Base-by-base conservation (phyloP, 2,888 invertebrate species). In the Rhagonycha lutea region DNA sequence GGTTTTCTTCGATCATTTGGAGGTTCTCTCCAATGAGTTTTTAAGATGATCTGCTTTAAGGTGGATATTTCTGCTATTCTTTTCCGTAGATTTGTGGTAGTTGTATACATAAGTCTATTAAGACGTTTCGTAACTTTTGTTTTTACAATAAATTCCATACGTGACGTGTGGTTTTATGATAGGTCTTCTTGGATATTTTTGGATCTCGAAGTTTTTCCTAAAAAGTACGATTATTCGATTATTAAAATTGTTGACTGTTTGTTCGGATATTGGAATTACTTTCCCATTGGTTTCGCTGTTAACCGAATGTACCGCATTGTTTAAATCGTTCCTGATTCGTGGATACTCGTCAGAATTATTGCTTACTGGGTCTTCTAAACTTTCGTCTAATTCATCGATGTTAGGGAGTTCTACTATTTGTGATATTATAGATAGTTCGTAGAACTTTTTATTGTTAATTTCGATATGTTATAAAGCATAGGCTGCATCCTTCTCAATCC, bases 61-160 rank as follows among this genome's bases (percentile, higher is more conserved):
- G n/a, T n/a, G n/a, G n/a, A n/a, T n/a, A n/a, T n/a, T n/a, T n/a
- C n/a, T n/a, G n/a, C n/a, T n/a, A n/a, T n/a, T n/a, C n/a, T n/a
- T n/a, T n/a, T n/a, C n/a, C n/a, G n/a, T n/a, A n/a, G n/a, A n/a
- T n/a, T n/a, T n/a, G n/a, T n/a, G n/a, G n/a, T n/a, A n/a, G n/a
- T n/a, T n/a, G n/a, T n/a, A n/a, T n/a, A n/a, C 71, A 72, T 12
- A 68, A 10, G 5, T 47, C 10, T 14, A 14, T 24, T 7, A 67
- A 26, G 5, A 26, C 10, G 3, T 14, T 4, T 63, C 32, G 3
- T 32, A 73, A 18, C 1, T 69, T 11, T 12, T 8, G 4, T 69
- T 69, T 29, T 18, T 63, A 61, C 68, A 69, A 12, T 73, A 73
- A 14, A 73, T 62, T 73, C 73, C 32, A 18, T 73, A 69, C 5